Evolutionary conservation across 2,888 invertebrate species (phyloP).

Genomic region (Atherix ibis): DNA sequence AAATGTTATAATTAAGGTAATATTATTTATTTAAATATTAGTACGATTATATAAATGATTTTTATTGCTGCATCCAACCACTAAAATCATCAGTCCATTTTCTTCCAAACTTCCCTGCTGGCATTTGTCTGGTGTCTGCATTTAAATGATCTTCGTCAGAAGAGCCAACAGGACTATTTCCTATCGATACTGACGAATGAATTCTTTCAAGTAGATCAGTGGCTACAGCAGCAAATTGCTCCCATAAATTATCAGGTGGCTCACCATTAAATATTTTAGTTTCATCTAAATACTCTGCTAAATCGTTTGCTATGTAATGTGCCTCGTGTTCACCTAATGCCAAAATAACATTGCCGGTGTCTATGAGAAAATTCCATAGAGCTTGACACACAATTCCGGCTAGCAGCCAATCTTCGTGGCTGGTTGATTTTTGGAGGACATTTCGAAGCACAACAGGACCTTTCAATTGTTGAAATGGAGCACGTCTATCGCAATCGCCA

Average conservation of each 20-base stretch:
- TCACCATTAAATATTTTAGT: constrained; percentile 36
- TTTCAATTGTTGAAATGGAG: constrained; percentile 35
- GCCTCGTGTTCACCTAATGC: constrained; percentile 36
- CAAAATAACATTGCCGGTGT: constrained; percentile 34
- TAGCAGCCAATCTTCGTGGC: constrained; percentile 49
- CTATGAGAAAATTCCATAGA: constrained; percentile 53
- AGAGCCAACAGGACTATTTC: constrained; percentile 9
- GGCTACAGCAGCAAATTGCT: constrained; percentile 58
- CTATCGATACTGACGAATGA: constrained; percentile 18
- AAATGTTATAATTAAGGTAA: too few species aligned
- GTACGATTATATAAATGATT: too few species aligned
- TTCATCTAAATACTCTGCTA: constrained; percentile 43
- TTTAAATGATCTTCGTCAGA: constrained; percentile 14
- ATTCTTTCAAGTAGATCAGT: constrained; percentile 49
- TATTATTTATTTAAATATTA: too few species aligned
- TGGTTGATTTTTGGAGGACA: constrained; percentile 39
- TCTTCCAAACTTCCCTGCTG: constrained; percentile 3
- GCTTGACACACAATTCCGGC: constrained; percentile 59
- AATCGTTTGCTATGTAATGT: constrained; percentile 36
- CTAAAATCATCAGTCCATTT: constrained; percentile 10
- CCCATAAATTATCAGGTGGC: constrained; percentile 39
- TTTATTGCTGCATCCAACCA: constrained; percentile 9
- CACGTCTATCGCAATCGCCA: constrained; percentile 39
- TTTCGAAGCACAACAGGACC: constrained; percentile 38
- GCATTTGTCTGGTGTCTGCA: too few species aligned